Evolutionary conservation across 2,888 invertebrate genomes (phyloP).

Genomic region (Eristalis pertinax): DNA sequence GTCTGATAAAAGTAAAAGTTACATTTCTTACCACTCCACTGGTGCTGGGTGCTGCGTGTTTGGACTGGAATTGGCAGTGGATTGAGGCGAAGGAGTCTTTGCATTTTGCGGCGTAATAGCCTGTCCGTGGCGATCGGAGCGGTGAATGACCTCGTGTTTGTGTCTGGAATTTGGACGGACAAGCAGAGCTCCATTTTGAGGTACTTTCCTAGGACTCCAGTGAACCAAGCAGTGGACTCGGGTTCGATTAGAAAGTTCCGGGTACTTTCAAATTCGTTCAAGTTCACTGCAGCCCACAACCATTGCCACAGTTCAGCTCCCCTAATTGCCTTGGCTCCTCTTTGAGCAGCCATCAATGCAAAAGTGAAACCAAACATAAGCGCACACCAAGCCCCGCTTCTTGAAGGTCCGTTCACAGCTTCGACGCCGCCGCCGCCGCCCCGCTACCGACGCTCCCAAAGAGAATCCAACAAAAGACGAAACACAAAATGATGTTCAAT

Average conservation of each 20-base stretch:
- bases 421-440: too few relatives aligned
- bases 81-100: neutral
- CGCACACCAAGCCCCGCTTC: neutral
- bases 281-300: neutral
- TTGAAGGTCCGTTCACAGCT: neutral
- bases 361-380: neutral
- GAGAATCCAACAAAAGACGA: neutral
- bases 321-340: neutral
- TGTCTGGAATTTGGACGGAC: neutral
- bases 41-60: neutral
- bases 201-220: too few relatives aligned
- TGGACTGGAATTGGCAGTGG: neutral
- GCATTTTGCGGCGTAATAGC: too few relatives aligned
- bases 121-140: neutral
- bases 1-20: constrained; percentile 69
- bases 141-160: neutral
- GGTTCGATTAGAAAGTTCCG: neutral
- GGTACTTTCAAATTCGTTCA: neutral
- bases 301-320: neutral
- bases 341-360: neutral
- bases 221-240: neutral
- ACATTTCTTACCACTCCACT: constrained; percentile 22
- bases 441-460: neutral
- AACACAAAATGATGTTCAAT: neutral
- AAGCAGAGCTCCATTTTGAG: too few relatives aligned